A percentile compares a stretch with the other conserved stretches of the same genome.
Evolutionary conservation across 2,888 invertebrate species (phyloP).

Genomic region (Drosophila nr. perissopoda): DNA sequence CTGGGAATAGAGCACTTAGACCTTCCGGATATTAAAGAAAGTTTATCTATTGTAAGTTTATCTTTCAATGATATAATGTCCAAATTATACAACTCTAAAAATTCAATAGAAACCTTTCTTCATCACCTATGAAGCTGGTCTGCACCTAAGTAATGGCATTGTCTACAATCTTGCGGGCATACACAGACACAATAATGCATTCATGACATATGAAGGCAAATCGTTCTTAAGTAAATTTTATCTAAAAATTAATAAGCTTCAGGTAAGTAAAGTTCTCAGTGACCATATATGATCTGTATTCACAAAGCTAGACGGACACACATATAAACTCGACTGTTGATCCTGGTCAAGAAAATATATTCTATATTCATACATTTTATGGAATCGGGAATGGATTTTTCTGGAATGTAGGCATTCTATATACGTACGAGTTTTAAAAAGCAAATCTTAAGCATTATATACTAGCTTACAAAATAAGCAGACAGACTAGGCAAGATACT

Average conservation of each 20-base stretch:
- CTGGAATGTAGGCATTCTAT: background rate
- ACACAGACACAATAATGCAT: constrained; percentile 78
- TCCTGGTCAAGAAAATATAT: background rate
- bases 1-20: constrained; percentile 79
- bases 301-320: background rate
- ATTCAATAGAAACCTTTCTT: constrained; percentile 80
- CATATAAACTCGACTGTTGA: background rate
- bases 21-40: constrained; percentile 83
- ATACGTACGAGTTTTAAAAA: background rate
- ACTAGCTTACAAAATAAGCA: background rate
- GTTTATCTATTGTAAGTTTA: constrained; percentile 79
- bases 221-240: constrained; percentile 82
- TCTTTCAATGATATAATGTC: too few relatives aligned
- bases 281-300: background rate
- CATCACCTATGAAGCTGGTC: constrained; percentile 81
- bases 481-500: background rate
- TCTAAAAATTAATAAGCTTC: constrained; percentile 80
- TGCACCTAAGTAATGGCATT: constrained; percentile 82
- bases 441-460: background rate
- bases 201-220: constrained; percentile 84
- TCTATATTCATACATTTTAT: background rate
- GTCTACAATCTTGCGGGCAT: constrained; percentile 83
- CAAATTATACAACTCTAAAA: background rate
- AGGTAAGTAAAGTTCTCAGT: constrained; percentile 68
- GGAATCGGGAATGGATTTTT: background rate